These are phyloP conservation scores for Helarctos malayanus DNA, from an alignment of 2,797 vertebrate species.

Conservation along the genomic window DNA sequence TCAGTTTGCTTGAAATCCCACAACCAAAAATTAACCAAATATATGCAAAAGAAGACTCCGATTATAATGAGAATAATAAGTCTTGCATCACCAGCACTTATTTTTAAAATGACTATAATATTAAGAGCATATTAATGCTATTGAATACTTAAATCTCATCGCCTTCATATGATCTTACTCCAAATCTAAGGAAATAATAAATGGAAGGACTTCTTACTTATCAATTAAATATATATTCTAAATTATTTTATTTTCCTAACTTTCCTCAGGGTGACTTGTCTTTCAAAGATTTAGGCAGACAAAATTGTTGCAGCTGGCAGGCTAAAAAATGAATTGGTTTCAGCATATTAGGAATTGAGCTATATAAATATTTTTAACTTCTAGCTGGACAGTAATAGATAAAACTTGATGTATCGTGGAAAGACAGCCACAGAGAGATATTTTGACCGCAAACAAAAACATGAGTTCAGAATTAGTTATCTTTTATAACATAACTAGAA, in stretches of 20 bases:
- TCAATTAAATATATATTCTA: constrained; percentile 44
- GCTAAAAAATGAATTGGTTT: constrained; percentile 58
- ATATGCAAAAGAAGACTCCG: constrained; percentile 28
- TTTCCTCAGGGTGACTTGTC: constrained; percentile 59
- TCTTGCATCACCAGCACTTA: background rate
- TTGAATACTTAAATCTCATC: constrained; percentile 56
- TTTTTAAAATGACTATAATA: constrained; percentile 61
- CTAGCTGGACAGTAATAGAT: constrained; percentile 29
- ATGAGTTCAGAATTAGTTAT: constrained; percentile 8
- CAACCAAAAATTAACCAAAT: constrained; percentile 66
- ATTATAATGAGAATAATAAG: constrained; percentile 64
- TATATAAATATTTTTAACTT: constrained; percentile 67
- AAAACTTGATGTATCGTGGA: constrained; percentile 44
- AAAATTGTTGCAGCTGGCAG: constrained; percentile 8
- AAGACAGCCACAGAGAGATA: constrained; percentile 16
- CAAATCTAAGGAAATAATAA: constrained; percentile 64
- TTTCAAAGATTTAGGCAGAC: constrained; percentile 55
- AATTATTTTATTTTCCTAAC: constrained; percentile 63
- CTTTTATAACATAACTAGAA: constrained; percentile 30
- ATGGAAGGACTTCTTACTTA: constrained; percentile 37
- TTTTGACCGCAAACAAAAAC: constrained; percentile 56
- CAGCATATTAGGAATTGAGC: constrained; percentile 32
- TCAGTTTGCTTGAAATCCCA: constrained; percentile 65
- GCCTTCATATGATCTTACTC: constrained; percentile 40
- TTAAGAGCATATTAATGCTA: constrained; percentile 60